Evolutionary conservation across 1,140 invertebrate species (phyloP), one percentile per base, ranked within the genome.

Genomic region (Plutomurus gul): DNA sequence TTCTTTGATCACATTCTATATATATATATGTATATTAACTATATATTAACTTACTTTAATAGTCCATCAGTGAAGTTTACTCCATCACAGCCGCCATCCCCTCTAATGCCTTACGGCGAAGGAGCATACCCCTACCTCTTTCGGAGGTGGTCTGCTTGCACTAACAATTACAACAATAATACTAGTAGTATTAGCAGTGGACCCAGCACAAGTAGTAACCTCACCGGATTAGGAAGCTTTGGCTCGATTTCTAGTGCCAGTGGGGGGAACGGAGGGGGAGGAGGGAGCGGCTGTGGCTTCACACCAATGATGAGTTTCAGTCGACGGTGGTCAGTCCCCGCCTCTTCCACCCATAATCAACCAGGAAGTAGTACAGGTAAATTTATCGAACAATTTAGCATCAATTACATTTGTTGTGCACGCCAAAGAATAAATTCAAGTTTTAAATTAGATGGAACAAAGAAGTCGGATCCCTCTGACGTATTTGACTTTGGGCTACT

Each of bases 131-230:
- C 82, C 11, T 82, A 81, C 37, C 40, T 83, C 33, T 83, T 83
- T 37, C 77, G 82, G 8, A n/a, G 82, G n/a, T 83, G 82, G 82
- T 83, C 82, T 30, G 82, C 82, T n/a, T 78, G 81, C 27, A 83
- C 80, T n/a, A 78, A 83, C 39, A 81, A 78, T 27, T 82, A 65
- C 40, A 49, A 75, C 20, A 75, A 71, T 81, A 47, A 39, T 10
- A 39, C 30, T 11, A 74, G 79, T 22, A 77, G 77, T 43, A 65
- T 74, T 30, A 79, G 76, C 74, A 60, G 74, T 60, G 76, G 76
- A 2, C 46, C 70, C 33, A 72, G 56, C 20, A 46, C 40, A 27
- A 60, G 76, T 46, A 79, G 78, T 36, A 75, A 72, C 30, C 20
- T 73, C 20, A 47, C 77, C 8, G 65, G 36, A 0, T 25, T 72